These are phyloP conservation scores for Enoplosus armatus DNA, from an alignment of 2,797 vertebrate species.

Conservation along the genomic window DNA sequence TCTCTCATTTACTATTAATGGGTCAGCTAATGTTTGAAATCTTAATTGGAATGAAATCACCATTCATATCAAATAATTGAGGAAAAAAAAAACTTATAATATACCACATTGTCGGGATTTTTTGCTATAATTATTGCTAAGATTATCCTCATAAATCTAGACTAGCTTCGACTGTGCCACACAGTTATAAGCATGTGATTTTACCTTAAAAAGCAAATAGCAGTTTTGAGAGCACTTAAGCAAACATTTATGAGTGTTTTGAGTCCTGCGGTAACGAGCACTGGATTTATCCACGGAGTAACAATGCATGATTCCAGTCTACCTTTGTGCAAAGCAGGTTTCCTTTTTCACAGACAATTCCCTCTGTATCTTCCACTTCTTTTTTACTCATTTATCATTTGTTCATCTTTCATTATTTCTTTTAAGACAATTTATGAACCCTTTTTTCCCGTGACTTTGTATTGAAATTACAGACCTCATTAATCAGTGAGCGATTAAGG, in stretches of 20 bases:
- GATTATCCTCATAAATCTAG: slow-evolving; percentile 8
- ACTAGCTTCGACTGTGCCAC: not conserved
- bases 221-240: slow-evolving; percentile 43
- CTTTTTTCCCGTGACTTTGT: slow-evolving; percentile 24
- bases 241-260: slow-evolving; percentile 52
- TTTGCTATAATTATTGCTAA: not conserved
- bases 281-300: slow-evolving; percentile 13
- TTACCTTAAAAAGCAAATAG: slow-evolving; percentile 18
- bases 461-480: slow-evolving; percentile 41
- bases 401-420: slow-evolving; percentile 6
- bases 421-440: not conserved
- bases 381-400: not conserved
- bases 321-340: not conserved
- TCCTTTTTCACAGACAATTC: not conserved
- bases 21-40: slow-evolving; percentile 28
- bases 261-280: slow-evolving; percentile 22
- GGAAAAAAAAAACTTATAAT: not conserved
- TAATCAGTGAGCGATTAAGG: slow-evolving; percentile 54
- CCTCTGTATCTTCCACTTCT: not conserved
- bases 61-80: not conserved
- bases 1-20: slow-evolving; percentile 27
- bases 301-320: slow-evolving; percentile 29
- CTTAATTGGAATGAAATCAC: slow-evolving; percentile 13
- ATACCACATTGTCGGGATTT: not conserved
- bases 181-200: not conserved